Percentiles rank a stretch among this genome's conserved stretches.
Evolutionary conservation across 2,888 invertebrate species (phyloP).

Genomic region (Erebia epiphron): DNA sequence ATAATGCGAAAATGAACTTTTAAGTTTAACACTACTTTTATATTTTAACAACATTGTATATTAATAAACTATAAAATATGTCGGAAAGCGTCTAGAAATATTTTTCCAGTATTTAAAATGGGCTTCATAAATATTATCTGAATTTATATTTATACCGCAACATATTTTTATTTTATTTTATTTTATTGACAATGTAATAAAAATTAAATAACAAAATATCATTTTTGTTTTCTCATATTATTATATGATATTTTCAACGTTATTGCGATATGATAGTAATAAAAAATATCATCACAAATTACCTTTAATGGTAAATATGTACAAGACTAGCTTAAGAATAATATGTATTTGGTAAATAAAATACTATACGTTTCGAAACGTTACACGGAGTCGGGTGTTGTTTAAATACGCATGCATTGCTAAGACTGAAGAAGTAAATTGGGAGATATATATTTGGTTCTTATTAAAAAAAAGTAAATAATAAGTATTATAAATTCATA

Average conservation of each 20-base stretch:
- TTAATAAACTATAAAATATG: not conserved
- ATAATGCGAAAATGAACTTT: not conserved
- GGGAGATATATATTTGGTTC: no score
- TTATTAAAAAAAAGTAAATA: no score
- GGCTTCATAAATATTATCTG: not conserved
- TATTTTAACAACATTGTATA: not conserved
- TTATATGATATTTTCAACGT: not conserved
- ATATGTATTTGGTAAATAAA: not conserved
- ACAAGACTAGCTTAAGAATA: constrained; percentile 14
- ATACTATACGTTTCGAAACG: not conserved
- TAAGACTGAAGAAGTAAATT: not conserved
- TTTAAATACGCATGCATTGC: not conserved
- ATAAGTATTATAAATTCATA: no score
- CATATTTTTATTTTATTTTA: not conserved
- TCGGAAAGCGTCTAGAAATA: not conserved
- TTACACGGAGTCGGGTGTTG: not conserved
- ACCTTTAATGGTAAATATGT: constrained; percentile 20
- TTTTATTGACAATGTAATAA: not conserved
- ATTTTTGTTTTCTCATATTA: no score
- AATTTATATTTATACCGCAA: not conserved
- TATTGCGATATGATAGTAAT: not conserved
- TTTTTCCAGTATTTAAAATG: not conserved
- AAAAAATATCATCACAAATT: constrained; percentile 39
- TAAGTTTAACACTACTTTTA: not conserved
- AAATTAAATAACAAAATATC: no score